Percentiles rank a stretch among this genome's conserved stretches.
These are phyloP conservation scores for Sepiola atlantica DNA, from an alignment of 2,888 invertebrate genomes.

Conservation along the genomic window DNA sequence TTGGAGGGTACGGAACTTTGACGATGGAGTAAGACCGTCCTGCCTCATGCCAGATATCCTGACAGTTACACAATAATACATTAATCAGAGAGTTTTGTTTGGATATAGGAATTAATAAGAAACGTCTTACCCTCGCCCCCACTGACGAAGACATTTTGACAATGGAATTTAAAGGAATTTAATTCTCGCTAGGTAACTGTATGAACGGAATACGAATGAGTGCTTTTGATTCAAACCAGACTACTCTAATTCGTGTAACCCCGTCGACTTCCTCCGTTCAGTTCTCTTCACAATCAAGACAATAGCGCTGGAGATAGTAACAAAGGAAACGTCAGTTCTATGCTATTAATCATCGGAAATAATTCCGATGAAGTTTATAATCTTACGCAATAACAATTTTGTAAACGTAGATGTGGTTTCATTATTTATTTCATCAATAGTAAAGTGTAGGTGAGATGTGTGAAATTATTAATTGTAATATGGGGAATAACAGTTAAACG, in stretches of 20 bases:
- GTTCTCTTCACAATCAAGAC: neutral
- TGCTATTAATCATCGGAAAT: neutral
- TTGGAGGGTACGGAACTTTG: neutral
- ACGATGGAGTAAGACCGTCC: neutral
- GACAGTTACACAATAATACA: neutral
- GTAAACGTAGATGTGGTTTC: too few species aligned
- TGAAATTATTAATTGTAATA: too few species aligned
- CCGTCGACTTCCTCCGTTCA: neutral
- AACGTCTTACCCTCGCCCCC: neutral
- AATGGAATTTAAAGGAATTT: slow-evolving; percentile 32
- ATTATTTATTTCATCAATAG: too few species aligned
- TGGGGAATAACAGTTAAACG: too few species aligned
- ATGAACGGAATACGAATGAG: neutral
- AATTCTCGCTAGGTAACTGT: slow-evolving; percentile 9
- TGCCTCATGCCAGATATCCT: neutral
- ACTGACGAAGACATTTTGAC: neutral
- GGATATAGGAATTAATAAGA: neutral
- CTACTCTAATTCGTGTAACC: neutral
- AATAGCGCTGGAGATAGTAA: neutral
- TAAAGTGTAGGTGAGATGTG: too few species aligned
- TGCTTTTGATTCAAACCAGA: neutral
- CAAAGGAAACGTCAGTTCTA: neutral
- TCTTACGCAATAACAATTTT: slow-evolving; percentile 1
- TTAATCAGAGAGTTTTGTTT: neutral
- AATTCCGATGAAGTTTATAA: neutral